Evolutionary conservation across 2,113 vertebrate genomes (phyloP), one percentile per base, ranked within the genome.

Genomic region (Rhinolophus ferrumequinum): DNA sequence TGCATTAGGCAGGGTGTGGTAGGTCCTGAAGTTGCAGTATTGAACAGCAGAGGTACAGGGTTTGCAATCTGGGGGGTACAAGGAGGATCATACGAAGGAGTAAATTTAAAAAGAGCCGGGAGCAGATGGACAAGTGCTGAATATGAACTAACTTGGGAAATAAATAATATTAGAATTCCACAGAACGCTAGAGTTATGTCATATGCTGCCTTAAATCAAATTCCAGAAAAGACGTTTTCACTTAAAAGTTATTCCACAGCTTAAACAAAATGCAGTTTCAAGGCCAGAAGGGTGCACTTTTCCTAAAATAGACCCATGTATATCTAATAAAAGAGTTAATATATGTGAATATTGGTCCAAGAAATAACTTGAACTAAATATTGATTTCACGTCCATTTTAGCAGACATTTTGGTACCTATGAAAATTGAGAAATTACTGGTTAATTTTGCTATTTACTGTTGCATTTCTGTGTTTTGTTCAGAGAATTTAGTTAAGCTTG

Each of bases 381-480:
- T 75, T 94, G 18, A 88, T 91, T 91, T 94, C 30, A 87, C 38
- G 22, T 86, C 47, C 19, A 72, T 81, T 88, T 86, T 88, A 95
- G 76, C 62, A 73, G 10, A 14, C 3, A 90, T 38, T 87, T 79
- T 80, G 15, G 30, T 80, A 41, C 21, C 9, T 84, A 26, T 83
- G 73, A 33, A 94, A 82, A 9, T 77, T 69, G n/a, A 93, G 2
- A 89, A 85, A 54, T 93, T 70, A 47, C 1, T 92, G 16, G 72
- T 72, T 81, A 88, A 38, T 62, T 94, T 90, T 93, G 41, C 12
- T 84, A 14, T 81, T 73, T 85, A 82, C 33, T 62, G 2, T 90
- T 82, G 54, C 52, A 87, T 72, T 82, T 44, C 58, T 41, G 22
- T 70, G 4, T 79, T 79, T 67, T 70, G 15, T 70, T 56, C n/a